Evolutionary conservation across 2,888 invertebrate species (phyloP), one percentile per base, ranked within the genome.

Genomic region (Dryocosmus kuriphilus): DNA sequence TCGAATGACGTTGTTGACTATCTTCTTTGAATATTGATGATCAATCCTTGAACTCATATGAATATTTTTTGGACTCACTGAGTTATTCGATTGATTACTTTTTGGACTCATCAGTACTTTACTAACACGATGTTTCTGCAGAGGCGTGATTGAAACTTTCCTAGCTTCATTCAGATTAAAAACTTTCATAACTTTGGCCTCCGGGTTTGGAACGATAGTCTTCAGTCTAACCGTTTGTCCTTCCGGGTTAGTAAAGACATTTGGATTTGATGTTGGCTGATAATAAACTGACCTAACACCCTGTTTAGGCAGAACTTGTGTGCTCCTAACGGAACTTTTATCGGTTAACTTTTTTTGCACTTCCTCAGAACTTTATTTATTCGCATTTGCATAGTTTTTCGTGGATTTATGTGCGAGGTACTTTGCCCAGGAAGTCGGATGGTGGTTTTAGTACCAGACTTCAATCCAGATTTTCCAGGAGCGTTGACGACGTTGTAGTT

Each of bases 401-500:
- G 63, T 11, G 63, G 9, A 22, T 11, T 63, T 3, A 35, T 32
- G 14, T 35, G 11, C n/a, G 35, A 9, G 22, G 35, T 11, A 63
- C 32, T 63, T 63, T 63, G 63, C 1, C n/a, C n/a, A 35, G 63
- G 63, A 32, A 63, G 35, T 5, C 63, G 63, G 11, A 63, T 63
- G 1, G n/a, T 63, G 22, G 63, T 63, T 35, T 35, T n/a, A 22
- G 63, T 22, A 19, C 1, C 60, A 19, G 73, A 24, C 9, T 19
- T 60, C 16, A 24, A 32, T n/a, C 6, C 46, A 16, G 60, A 1
- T 4, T 55, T 65, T 51, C 16, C 32, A 22, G 74, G 32, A 61
- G 41, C 60, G 11, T 35, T 51, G 24, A 9, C 9, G 8, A 76
- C 71, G 16, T 62, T 60, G 57, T 61, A 74, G 80, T 82, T 82